Conservation (phyloP, 2,113 vertebrate species). For the Arenaria interpres region DNA sequence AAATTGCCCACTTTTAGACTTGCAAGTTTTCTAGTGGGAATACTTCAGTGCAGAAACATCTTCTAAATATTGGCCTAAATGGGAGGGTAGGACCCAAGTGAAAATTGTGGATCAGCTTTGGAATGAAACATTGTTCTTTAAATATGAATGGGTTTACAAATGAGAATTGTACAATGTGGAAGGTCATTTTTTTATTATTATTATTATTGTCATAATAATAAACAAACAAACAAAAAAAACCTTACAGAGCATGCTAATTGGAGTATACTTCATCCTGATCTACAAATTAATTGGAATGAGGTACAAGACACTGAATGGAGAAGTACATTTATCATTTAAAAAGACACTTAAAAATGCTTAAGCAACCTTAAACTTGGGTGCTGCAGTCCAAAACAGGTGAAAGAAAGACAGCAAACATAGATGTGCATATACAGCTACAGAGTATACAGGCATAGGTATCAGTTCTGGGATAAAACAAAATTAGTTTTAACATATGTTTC, state of each 20-base stretch:
- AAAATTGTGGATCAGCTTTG: slow-evolving; percentile 50
- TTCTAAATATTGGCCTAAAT: slow-evolving; percentile 60
- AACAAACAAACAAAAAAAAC: background rate
- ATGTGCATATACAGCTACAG: background rate
- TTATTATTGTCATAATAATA: background rate
- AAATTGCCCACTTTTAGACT: slow-evolving; percentile 53
- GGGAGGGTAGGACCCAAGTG: slow-evolving; percentile 14
- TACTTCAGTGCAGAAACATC: slow-evolving; percentile 36
- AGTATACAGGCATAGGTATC: accelerated
- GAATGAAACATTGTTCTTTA: slow-evolving; percentile 53
- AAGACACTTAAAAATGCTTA: background rate
- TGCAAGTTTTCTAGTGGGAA: slow-evolving; percentile 52
- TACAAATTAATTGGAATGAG: background rate
- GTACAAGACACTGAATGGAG: background rate
- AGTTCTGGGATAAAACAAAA: background rate
- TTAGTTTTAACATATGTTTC: accelerated
- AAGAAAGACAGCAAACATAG: background rate
- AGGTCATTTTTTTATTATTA: background rate
- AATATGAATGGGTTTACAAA: slow-evolving; percentile 51
- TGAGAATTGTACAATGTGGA: background rate
- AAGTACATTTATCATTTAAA: background rate
- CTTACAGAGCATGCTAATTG: background rate
- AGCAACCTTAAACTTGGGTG: background rate
- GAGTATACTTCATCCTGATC: background rate
- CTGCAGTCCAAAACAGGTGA: background rate